Evolutionary conservation across 2,888 invertebrate genomes (phyloP), one percentile per base, ranked within the genome.

Genomic region (Penaeus monodon): DNA sequence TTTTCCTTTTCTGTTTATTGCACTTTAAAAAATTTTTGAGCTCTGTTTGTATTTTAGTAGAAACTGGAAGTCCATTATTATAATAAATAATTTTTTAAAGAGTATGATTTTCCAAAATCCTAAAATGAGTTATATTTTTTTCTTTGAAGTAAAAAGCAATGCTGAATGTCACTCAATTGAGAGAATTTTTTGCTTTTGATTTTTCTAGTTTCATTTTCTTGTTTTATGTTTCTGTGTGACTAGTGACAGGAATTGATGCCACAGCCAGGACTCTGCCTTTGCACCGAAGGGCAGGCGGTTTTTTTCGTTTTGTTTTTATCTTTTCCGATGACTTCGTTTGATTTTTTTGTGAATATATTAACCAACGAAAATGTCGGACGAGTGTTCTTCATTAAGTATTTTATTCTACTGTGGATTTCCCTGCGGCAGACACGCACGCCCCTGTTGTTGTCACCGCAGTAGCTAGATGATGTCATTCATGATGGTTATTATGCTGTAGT

Each of bases 381-480:
- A 78, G 86, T 87, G 86, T 87, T 87, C 83, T 87, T 87, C 83
- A 87, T 87, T 83, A 85, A 85, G 84, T 85, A 85, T 85, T 85
- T 85, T 85, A 87, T 87, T 87, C 70, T 87, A 82, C 82, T 83
- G 78, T 78, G 86, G 83, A 83, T 87, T 87, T 82, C 79, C 83
- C 86, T 82, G 83, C 82, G 73, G 86, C 76, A 81, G 86, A 73
- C 82, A 79, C 44, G 49, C 57, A 57, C 57, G 17, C 57, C 57
- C 57, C 57, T 57, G 57, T 57, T 57, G 57, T 57, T 20, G 57
- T 57, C 79, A 70, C 83, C 83, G 86, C 82, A 66, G 83, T 87
- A 87, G 86, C 78, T 87, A 87, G 86, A 83, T 86, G 80, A 85
- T 87, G 83, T 85, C 83, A 87, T 87, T 87, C 81, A 87, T 87